Percentiles rank a stretch among this genome's conserved stretches.
Evolutionary conservation across 2,797 vertebrate genomes (phyloP).

Genomic region (Poeciliopsis gracilis): DNA sequence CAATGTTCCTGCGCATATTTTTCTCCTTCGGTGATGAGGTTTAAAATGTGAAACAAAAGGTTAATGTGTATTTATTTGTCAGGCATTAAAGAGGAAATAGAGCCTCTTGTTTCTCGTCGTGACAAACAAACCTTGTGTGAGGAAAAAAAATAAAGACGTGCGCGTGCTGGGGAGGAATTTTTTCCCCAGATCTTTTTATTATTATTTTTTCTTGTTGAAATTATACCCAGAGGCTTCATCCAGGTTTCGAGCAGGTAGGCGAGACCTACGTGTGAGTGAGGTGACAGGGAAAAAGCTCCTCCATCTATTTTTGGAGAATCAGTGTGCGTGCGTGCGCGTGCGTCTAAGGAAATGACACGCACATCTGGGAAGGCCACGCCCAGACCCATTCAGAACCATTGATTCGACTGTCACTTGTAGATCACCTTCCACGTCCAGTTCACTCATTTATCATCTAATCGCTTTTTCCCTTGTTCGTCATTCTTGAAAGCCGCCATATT

Average conservation of each 20-base stretch:
- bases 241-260: not conserved
- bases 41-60: not conserved
- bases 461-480: not conserved
- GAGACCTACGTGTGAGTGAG: not conserved
- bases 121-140: not conserved
- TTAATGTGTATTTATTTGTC: not conserved
- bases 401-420: not conserved
- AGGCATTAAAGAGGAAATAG: not conserved
- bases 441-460: not conserved
- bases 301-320: slow-evolving; percentile 30
- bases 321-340: not conserved
- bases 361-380: slow-evolving; percentile 76
- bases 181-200: not conserved
- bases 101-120: not conserved
- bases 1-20: not conserved
- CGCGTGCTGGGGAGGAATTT: not conserved
- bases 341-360: slow-evolving; percentile 27
- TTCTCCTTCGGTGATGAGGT: not conserved
- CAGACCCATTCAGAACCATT: slow-evolving; percentile 48
- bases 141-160: not conserved
- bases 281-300: not conserved
- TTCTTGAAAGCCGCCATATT: not conserved
- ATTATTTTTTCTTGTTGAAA: not conserved
- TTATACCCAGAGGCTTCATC: not conserved
- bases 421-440: not conserved